Evolutionary conservation across 2,113 vertebrate genomes (phyloP).

Genomic region (Zapus hudsonius): DNA sequence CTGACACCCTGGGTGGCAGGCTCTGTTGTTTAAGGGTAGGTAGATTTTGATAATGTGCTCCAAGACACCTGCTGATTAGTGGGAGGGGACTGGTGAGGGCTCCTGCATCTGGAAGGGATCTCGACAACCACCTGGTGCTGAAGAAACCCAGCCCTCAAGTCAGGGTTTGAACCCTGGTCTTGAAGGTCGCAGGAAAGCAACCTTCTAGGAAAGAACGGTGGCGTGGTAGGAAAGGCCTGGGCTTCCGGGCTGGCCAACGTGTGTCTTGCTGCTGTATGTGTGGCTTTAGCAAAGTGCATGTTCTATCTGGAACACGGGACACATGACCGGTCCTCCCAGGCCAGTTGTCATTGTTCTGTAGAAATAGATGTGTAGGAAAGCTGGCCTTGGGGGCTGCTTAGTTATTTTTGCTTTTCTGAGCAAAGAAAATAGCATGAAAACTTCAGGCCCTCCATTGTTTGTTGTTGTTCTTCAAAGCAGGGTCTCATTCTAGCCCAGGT

Average conservation of each 20-base stretch:
- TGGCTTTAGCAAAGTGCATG: neutral
- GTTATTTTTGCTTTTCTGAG: neutral
- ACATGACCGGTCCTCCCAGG: neutral
- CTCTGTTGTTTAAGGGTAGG: constrained; percentile 25
- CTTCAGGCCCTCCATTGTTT: neutral
- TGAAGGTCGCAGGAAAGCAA: neutral
- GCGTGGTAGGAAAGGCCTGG: neutral
- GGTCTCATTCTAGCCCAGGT: no score
- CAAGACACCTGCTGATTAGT: neutral
- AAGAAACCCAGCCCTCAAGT: neutral
- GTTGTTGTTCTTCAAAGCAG: no score
- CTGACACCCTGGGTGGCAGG: neutral
- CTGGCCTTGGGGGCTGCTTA: neutral
- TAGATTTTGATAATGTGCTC: constrained; percentile 19
- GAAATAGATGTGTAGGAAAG: neutral
- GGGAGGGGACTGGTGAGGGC: constrained; percentile 18
- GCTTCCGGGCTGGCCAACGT: neutral
- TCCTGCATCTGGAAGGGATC: constrained; percentile 30
- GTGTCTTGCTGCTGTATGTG: neutral
- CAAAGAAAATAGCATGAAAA: neutral
- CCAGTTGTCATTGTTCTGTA: neutral
- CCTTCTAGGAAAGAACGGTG: neutral
- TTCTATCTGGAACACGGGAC: neutral
- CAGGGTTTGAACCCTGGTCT: neutral
- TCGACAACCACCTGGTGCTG: neutral